These are phyloP conservation scores for Pangasius sanitwongsei DNA, from an alignment of 2,797 vertebrate genomes.

Conservation along the genomic window DNA sequence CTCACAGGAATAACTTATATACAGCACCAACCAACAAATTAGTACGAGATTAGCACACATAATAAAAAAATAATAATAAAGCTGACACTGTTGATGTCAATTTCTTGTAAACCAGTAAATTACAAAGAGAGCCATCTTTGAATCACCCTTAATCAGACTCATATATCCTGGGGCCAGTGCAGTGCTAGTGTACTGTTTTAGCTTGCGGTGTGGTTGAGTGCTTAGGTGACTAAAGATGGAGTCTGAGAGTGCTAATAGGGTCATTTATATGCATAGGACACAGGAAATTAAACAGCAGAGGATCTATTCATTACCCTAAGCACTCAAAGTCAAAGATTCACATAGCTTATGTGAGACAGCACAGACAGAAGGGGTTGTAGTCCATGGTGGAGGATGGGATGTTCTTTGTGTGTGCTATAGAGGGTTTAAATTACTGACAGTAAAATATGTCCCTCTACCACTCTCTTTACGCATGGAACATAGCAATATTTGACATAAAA, in stretches of 20 bases:
- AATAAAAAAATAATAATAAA: neutral
- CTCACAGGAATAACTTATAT: neutral
- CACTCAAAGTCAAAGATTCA: neutral
- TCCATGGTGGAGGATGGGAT: neutral
- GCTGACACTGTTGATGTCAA: neutral
- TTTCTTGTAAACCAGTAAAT: neutral
- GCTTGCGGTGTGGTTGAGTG: neutral
- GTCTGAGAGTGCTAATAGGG: conserved; percentile 58
- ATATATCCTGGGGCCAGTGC: neutral
- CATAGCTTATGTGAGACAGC: conserved; percentile 4
- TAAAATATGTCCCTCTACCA: neutral
- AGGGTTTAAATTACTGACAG: neutral
- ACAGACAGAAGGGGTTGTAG: neutral
- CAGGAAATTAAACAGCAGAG: conserved; percentile 35
- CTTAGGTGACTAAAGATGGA: neutral
- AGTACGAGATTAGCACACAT: neutral
- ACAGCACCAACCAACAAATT: neutral
- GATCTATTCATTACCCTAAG: conserved; percentile 18
- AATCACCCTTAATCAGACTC: neutral
- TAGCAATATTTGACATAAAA: neutral
- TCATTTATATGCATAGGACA: conserved; percentile 74
- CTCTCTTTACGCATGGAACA: neutral
- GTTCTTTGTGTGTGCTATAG: neutral
- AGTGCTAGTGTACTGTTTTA: neutral
- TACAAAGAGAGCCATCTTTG: neutral